Evolutionary conservation across 2,888 invertebrate genomes (phyloP), one percentile per base, ranked within the genome.

Genomic region (Rhaphigaster nebulosa): DNA sequence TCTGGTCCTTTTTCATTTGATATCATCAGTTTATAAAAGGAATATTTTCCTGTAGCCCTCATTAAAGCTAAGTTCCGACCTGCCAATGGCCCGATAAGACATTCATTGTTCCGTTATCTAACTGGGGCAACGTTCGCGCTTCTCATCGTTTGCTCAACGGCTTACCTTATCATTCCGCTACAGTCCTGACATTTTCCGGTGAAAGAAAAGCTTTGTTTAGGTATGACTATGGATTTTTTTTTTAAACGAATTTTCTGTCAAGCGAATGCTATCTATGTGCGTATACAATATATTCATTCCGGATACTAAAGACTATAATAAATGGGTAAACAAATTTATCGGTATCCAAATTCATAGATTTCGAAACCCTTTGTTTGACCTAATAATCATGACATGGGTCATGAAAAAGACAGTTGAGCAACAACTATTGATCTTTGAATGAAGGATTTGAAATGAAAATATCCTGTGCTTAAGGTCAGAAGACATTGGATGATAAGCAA

Each of bases 81-180:
- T 29, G 70, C 70, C 70, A 76, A 76, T 34, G 20, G 34, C 1
- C 70, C 70, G 70, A 76, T 76, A 76, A 38, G 70, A 76, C 29
- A 76, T 76, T 76, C 70, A 76, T 76, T 76, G 70, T 76, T 10
- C 38, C 38, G 23, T 29, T 76, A 76, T 76, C 70, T 20, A 76
- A 76, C 70, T 76, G 70, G 70, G 70, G 34, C 70, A 76, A 76
- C 38, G 70, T 2, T 13, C 20, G 6, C 70, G 56, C 56, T 56
- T 8, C 26, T 54, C 52, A n/a, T 52, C 52, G 52, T 12, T 60
- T n/a, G 6, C 18, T 65, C 34, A 8, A 29, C 34, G 34, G 70
- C 70, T 76, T 76, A 76, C 70, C 70, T 76, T 76, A 76, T 76
- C 70, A 26, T 38, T 3, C 23, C 34, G 0, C 13, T 38, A 2